These are phyloP conservation scores for Sipunculus nudus DNA, from an alignment of 2,888 invertebrate species.

Conservation along the genomic window DNA sequence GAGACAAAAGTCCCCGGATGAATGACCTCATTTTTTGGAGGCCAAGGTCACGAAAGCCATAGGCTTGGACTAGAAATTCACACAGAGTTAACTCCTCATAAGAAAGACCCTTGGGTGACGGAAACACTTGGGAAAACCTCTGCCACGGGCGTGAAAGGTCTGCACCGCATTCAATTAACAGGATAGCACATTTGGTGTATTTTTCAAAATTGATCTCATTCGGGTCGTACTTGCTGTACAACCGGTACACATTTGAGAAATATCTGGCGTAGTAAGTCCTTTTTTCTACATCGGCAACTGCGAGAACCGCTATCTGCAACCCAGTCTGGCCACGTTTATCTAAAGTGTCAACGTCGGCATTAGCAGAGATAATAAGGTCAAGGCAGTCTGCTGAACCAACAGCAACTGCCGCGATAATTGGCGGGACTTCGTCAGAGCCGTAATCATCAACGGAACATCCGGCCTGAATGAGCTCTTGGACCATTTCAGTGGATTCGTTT, in stretches of 20 bases:
- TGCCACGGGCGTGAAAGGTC: slow-evolving; percentile 28
- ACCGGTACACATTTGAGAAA: slow-evolving; percentile 38
- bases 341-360: slow-evolving; percentile 16
- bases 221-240: slow-evolving; percentile 31
- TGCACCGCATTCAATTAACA: slow-evolving; percentile 32
- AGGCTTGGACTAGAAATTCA: slow-evolving; percentile 33
- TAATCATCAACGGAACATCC: slow-evolving; percentile 23
- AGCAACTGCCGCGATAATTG: slow-evolving; percentile 26
- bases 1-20: slow-evolving; percentile 14
- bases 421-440: slow-evolving; percentile 24
- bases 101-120: slow-evolving; percentile 19
- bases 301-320: slow-evolving; percentile 26
- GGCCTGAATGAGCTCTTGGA: slow-evolving; percentile 21
- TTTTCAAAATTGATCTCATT: slow-evolving; percentile 20
- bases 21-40: slow-evolving; percentile 13
- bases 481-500: slow-evolving; percentile 8
- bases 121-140: slow-evolving; percentile 29
- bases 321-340: slow-evolving; percentile 27
- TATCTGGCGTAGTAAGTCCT: slow-evolving; percentile 28
- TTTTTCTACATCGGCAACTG: slow-evolving; percentile 22
- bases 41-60: slow-evolving; percentile 26
- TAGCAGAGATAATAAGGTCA: slow-evolving; percentile 24
- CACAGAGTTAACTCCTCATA: slow-evolving; percentile 37
- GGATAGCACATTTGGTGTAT: slow-evolving; percentile 34
- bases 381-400: slow-evolving; percentile 25